Evolutionary conservation across 1,140 invertebrate genomes (phyloP).

Genomic region (Streblospio benedicti): DNA sequence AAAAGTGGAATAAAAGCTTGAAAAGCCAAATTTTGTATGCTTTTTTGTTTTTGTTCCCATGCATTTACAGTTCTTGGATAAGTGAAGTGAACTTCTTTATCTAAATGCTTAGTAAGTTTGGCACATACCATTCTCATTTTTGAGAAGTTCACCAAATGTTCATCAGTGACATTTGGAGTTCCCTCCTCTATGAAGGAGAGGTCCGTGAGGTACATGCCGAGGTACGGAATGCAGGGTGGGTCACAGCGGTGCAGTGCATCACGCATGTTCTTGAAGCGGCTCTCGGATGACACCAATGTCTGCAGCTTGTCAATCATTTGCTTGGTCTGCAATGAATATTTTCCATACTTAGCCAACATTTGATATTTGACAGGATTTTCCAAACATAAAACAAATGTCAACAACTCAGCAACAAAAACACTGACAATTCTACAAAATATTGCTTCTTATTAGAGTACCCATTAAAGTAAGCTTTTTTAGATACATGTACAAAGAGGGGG

Average conservation of each 20-base stretch:
- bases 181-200: conserved; percentile 91
- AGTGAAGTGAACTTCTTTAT: too few species aligned
- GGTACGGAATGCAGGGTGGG: conserved; percentile 84
- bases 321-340: conserved; percentile 59
- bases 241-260: conserved; percentile 85
- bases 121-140: conserved; percentile 86
- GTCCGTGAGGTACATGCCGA: conserved; percentile 87
- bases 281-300: conserved; percentile 76
- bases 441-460: too few species aligned
- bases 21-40: too few species aligned
- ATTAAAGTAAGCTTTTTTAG: too few species aligned
- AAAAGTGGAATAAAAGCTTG: conserved; percentile 9
- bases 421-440: too few species aligned
- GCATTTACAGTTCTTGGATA: too few species aligned
- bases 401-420: too few species aligned
- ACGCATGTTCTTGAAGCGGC: conserved; percentile 75
- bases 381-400: too few species aligned
- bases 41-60: too few species aligned
- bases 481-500: too few species aligned
- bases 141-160: conserved; percentile 85
- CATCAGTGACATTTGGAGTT: conserved; percentile 81
- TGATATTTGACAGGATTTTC: too few species aligned
- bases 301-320: conserved; percentile 81
- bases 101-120: background rate
- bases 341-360: conserved; percentile 8